Evolutionary conservation across 2,797 vertebrate species (phyloP), one percentile per base, ranked within the genome.

Genomic region (Salmo trutta): DNA sequence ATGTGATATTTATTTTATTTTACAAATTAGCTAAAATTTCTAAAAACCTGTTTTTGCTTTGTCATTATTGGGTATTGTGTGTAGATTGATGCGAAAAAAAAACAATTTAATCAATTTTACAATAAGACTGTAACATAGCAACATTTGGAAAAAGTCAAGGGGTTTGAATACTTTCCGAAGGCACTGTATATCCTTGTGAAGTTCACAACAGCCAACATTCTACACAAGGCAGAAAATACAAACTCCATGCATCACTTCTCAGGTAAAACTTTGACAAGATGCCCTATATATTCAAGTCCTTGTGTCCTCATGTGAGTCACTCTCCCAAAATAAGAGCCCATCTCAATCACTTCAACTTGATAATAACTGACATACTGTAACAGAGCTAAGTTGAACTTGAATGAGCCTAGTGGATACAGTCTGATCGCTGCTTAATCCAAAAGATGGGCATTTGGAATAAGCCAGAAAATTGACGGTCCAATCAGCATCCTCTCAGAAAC

Each of bases 241-340:
- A 87, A 89, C 80, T 62, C 82, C 92, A 92, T 92, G 92, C 91
- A 90, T 68, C 84, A 85, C 77, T 75, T 68, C 73, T 59, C 41
- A 80, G 77, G 78, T n/a, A 70, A 78, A 10, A 81, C 64, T 52
- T 79, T 76, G 81, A 76, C 47, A 84, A 80, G 53, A 85, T 81
- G 82, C 29, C 77, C 64, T 73, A 54, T 64, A 47, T 86, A 78
- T 72, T 77, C 36, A 84, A 70, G 82, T 82, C 70, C 74, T 75
- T 36, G 1, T 29, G 59, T 79, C 24, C 75, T 51, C 70, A 72
- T 19, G 21, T 53, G 71, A 51, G 16, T 21, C 16, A 5, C 36
- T 72, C 52, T 53, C 51, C 51, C 36, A 91, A 91, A 91, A 90
- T 89, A 90, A 92, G 88, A 71, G n/a, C 47, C 19, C 36, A 19